These are phyloP conservation scores for Pipa parva DNA, from an alignment of 2,113 vertebrate genomes.

Conservation along the genomic window DNA sequence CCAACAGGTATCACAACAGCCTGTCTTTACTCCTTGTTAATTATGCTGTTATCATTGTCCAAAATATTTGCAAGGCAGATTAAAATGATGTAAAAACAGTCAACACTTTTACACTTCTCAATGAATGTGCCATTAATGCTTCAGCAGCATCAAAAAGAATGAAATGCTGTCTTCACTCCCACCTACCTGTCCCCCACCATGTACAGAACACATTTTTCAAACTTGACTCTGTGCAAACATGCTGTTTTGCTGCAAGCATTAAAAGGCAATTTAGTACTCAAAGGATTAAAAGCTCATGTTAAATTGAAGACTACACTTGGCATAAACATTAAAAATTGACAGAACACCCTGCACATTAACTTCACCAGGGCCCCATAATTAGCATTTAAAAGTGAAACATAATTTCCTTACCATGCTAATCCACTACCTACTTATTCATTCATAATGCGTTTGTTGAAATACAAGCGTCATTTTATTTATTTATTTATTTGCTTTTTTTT, in stretches of 20 bases:
- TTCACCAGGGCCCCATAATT: slow-evolving; percentile 73
- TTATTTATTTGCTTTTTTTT: no score
- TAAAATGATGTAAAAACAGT: slow-evolving; percentile 26
- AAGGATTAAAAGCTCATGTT: slow-evolving; percentile 96
- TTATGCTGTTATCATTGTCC: slow-evolving; percentile 8
- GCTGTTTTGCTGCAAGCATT: slow-evolving; percentile 85
- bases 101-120: slow-evolving; percentile 33
- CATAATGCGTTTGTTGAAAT: slow-evolving; percentile 81
- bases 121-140: slow-evolving; percentile 30
- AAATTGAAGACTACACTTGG: slow-evolving; percentile 95
- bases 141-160: slow-evolving; percentile 43
- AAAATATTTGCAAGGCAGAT: slow-evolving; percentile 22
- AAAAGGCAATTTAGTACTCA: slow-evolving; percentile 94
- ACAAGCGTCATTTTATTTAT: slow-evolving; percentile 55
- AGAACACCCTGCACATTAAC: slow-evolving; percentile 87
- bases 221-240: slow-evolving; percentile 80
- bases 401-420: slow-evolving; percentile 71
- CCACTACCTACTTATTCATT: slow-evolving; percentile 72
- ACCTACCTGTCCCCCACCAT: slow-evolving; percentile 51
- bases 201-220: slow-evolving; percentile 83
- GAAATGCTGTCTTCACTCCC: slow-evolving; percentile 35
- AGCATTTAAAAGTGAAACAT: slow-evolving; percentile 86
- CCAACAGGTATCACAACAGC: not conserved
- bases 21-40: not conserved
- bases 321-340: slow-evolving; percentile 94